Evolutionary conservation across 2,888 invertebrate genomes (phyloP), one percentile per base, ranked within the genome.

Genomic region (Empis livida): DNA sequence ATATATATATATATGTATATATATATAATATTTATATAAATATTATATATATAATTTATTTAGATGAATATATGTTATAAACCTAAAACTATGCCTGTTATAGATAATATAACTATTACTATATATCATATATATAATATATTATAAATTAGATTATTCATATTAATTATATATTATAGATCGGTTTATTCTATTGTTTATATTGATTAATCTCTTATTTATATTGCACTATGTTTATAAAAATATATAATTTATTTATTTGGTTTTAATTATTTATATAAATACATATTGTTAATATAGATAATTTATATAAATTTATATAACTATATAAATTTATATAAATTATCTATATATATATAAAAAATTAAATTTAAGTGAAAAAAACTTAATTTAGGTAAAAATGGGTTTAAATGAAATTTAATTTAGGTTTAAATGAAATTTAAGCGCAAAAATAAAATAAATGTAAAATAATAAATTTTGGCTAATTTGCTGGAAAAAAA

Each of bases 301-400:
- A 40, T 30, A 50, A 52, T 51, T 52, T 51, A 59, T 61, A 60
- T 61, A 44, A 46, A 55, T 49, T 54, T 56, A 56, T 56, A 50
- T 51, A 46, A 42, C 56, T 54, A 56, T 51, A 57, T 53, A 51
- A 46, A 54, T 57, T 54, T 49, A 55, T 56, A 55, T 54, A 55
- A 56, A 58, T 56, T 49, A 51, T 51, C 46, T 42, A 49, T 51
- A 54, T 53, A 52, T 51, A 51, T 47, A 16, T 46, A 42, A 43
- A 37, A n/a, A n/a, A n/a, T n/a, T n/a, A n/a, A n/a, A n/a, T n/a
- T n/a, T n/a, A n/a, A n/a, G n/a, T n/a, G n/a, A n/a, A 61, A 59
- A 60, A 61, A 61, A 59, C n/a, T n/a, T n/a, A n/a, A n/a, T n/a
- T n/a, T n/a, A n/a, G n/a, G n/a, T n/a, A n/a, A n/a, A n/a, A n/a